Percentiles rank a stretch among this genome's conserved stretches.
phyloP scores from a whole-genome alignment of 2,888 invertebrate genomes.

The Linnaemya tessellans region DNA sequence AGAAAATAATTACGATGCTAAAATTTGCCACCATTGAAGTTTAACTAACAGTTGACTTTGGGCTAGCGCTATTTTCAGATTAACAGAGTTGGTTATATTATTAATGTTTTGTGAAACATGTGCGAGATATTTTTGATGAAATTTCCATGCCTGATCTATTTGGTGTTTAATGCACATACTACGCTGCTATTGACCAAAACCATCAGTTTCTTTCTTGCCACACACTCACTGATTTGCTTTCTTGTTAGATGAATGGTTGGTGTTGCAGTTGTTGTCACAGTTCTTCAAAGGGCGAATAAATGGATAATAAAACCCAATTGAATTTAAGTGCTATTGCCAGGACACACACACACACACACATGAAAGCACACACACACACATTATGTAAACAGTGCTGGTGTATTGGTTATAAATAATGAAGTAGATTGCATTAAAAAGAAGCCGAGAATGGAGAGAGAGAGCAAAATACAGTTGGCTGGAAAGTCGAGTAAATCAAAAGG shows the following conservation, averaged over 20 bases:
- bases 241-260: constrained; percentile 8
- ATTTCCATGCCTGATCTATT: background rate
- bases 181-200: background rate
- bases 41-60: too few species aligned
- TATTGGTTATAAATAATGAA: background rate
- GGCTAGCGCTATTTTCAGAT: too few species aligned
- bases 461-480: background rate
- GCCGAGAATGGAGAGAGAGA: background rate
- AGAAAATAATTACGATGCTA: too few species aligned
- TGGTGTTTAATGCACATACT: background rate
- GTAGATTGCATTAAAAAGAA: background rate
- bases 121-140: too few species aligned
- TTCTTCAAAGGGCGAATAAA: constrained; percentile 48
- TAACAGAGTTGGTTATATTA: too few species aligned
- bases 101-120: too few species aligned
- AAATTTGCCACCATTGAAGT: too few species aligned
- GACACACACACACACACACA: background rate
- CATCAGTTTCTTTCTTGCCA: background rate
- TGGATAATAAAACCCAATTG: constrained; percentile 57
- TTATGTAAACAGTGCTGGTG: background rate
- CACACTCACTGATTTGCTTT: background rate
- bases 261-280: constrained; percentile 30
- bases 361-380: background rate
- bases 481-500: constrained; percentile 45
- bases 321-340: constrained; percentile 23